These are phyloP conservation scores for Ctena decussata DNA, from an alignment of 2,888 invertebrate species.

Conservation along the genomic window DNA sequence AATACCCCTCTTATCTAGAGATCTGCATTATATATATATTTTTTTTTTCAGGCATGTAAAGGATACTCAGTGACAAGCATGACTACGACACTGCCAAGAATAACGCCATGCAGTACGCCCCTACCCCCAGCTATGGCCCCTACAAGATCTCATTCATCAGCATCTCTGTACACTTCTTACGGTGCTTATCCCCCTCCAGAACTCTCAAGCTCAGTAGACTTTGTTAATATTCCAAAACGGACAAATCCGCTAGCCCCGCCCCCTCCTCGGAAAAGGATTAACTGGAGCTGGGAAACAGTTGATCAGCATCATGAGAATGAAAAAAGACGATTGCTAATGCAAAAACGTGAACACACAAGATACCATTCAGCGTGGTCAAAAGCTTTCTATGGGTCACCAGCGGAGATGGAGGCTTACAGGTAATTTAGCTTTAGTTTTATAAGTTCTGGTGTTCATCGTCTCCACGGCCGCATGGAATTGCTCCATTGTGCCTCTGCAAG, in stretches of 20 bases:
- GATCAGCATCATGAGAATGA: slow-evolving; percentile 85
- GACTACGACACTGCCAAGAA: slow-evolving; percentile 77
- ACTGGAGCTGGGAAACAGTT: slow-evolving; percentile 82
- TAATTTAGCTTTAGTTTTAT: slow-evolving; percentile 39
- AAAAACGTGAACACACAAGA: slow-evolving; percentile 83
- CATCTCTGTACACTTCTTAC: slow-evolving; percentile 62
- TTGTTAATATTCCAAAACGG: slow-evolving; percentile 74
- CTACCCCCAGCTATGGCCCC: slow-evolving; percentile 58
- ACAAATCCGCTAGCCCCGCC: slow-evolving; percentile 83
- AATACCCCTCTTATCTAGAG: too few species aligned
- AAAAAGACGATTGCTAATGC: slow-evolving; percentile 81
- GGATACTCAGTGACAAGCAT: slow-evolving; percentile 29
- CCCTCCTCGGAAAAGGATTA: slow-evolving; percentile 80
- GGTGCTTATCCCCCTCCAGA: slow-evolving; percentile 81
- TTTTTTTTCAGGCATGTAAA: slow-evolving; percentile 55
- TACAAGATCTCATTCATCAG: slow-evolving; percentile 66
- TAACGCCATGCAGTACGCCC: slow-evolving; percentile 74
- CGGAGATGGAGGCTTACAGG: slow-evolving; percentile 85
- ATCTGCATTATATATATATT: background rate
- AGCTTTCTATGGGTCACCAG: slow-evolving; percentile 84
- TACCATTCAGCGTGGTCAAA: slow-evolving; percentile 86
- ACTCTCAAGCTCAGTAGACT: slow-evolving; percentile 78
- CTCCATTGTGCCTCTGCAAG: too few species aligned
- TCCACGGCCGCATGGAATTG: too few species aligned
- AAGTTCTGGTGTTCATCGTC: too few species aligned